Evolutionary conservation across 2,888 invertebrate species (phyloP), one percentile per base, ranked within the genome.

Genomic region (Oxycera nigricornis): DNA sequence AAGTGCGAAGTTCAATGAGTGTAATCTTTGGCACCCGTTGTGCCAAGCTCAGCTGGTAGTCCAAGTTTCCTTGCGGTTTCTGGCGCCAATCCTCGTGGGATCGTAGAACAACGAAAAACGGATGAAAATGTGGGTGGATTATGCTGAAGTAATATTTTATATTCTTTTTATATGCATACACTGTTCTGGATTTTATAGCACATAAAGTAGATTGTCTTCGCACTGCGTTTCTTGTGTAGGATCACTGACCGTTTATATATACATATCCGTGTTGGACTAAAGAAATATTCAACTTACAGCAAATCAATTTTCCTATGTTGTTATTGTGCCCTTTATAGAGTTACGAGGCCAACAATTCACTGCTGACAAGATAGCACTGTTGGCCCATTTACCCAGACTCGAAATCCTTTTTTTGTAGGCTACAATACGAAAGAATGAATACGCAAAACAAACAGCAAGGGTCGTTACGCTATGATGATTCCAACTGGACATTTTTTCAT

Each of bases 361-460:
- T 65, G 65, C 24, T 41, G 24, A 39, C 39, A 41, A 41, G 39
- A 65, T 65, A 24, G 41, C 65, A 39, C 41, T 39, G 41, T 39
- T 65, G 65, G 39, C 65, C 65, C 65, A 65, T 65, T 41, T 39
- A 65, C 39, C 22, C 24, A 65, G n/a, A 65, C 41, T 6, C 41
- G 65, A 65, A 61, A 65, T 65, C 65, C 65, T 65, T 65, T 31
- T 62, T 39, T 26, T 59, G 9, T 31, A 17, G 24, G 17, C 30
- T 20, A 4, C 35, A 35, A 26, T 31, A n/a, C 31, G 17, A 39
- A 35, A 28, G 22, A 62, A 20, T 26, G 62, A 35, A 62, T 65
- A 65, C 41, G 65, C 41, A 65, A 65, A 65, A 65, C 11, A 35
- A 39, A 65, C 65, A 65, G 65, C n/a, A n/a, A n/a, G 39, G 39